Base-by-base conservation (phyloP, 2,797 vertebrate species). In the Halcyon smyrnensis region DNA sequence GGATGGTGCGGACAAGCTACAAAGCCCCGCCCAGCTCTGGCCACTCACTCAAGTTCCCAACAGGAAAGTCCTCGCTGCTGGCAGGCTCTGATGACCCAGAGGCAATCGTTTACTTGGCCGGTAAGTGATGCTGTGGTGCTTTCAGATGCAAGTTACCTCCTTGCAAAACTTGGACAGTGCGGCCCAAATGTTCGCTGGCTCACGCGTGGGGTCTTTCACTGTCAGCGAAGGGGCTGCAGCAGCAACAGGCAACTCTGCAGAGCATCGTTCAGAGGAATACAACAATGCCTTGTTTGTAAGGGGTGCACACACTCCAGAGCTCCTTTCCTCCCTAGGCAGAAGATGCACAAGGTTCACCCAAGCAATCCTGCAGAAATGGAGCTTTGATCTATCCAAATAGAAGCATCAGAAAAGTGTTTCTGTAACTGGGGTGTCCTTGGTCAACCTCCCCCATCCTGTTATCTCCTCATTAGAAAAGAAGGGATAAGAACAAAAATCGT, bases 381-480 rank as follows among this genome's bases (percentile, higher is more conserved):
- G 45, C 74, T 87, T 80, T 3, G 1, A 7, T n/a, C 43, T 76
- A 43, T 15, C 28, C 62, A 64, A 56, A 39, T 15, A 57, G 85
- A 78, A 45, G 45, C 46, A 78, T 46, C 36, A 70, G n/a, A 81
- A 54, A 78, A 56, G 12, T 56, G 48, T 71, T 93, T 77, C 39
- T 84, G 62, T 73, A 92, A 75, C 79, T 37, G 57, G 53, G 15
- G 17, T 92, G 67, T 83, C 93, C 76, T 91, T 94, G 86, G 77
- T 60, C 85, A 96, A 92, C 20, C 41, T 93, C 48, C 36, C 50
- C 37, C 20, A 24, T 63, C 63, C 68, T 87, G 15, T 74, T 87
- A 87, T n/a, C 54, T 34, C 30, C 34, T 93, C 65, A 32, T 81
- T 89, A 92, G 85, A 71, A 84, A 63, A 86, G 60, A 90, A 81